Evolutionary conservation across 2,797 vertebrate species (phyloP), one percentile per base, ranked within the genome.

Genomic region (Falco berigora): DNA sequence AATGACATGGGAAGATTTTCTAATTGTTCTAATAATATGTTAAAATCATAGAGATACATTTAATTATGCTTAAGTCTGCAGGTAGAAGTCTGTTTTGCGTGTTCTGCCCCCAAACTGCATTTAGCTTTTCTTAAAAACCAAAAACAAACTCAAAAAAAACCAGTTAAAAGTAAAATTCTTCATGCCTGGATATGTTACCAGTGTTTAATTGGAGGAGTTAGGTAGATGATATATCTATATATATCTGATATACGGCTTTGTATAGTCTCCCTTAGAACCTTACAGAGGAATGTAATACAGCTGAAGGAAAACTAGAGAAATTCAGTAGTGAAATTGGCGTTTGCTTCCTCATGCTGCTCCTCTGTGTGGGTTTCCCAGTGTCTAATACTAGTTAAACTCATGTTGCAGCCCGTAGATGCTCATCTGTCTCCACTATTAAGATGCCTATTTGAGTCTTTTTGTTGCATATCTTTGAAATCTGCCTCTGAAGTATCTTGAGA

Each of bases 401-500:
- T 14, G 36, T 52, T 88, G 64, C 49, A 96, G 76, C 62, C 79
- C 69, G 73, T 34, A 14, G 53, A 49, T 77, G 24, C 64, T 80
- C n/a, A 10, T 61, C 72, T 86, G 19, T 75, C 82, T 95, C 25
- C 42, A 28, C 69, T 78, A 86, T 23, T 79, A 55, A 76, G 73
- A 40, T 88, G 62, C 46, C n/a, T 88, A 4, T 72, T 93, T 84
- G 73, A 86, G 44, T 40, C 64, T 30, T 66, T 23, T 36, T 46
- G 32, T 66, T 94, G 72, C 42, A 19, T 62, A 8, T 77, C 71
- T 88, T 96, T 82, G 80, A 89, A 88, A 86, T 92, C 83, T 84
- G 34, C 58, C 61, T 90, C 58, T 92, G 90, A 94, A 90, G 66
- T 75, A 34, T 75, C 73, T 75, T 69, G 66, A 55, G 80, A 84